A percentile compares a stretch with the other conserved stretches of the same genome.
These are phyloP conservation scores for Ips typographus DNA, from an alignment of 1,140 invertebrate genomes.

Conservation along the genomic window DNA sequence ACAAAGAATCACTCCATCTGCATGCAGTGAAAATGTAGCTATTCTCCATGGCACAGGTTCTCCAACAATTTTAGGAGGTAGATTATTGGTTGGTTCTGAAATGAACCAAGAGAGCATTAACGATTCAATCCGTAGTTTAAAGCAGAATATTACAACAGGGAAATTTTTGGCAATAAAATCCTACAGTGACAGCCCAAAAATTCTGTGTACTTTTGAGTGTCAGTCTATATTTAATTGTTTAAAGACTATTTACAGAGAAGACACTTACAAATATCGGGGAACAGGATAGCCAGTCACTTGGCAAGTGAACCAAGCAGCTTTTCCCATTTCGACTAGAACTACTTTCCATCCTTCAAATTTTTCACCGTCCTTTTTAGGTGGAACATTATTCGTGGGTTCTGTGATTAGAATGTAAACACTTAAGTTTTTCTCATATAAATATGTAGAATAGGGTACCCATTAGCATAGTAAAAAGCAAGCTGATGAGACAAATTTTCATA, in stretches of 20 bases:
- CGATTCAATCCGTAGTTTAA: too few relatives aligned
- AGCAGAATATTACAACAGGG: neutral
- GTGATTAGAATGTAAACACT: slow-evolving; percentile 12
- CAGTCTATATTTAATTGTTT: neutral
- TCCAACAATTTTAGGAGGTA: slow-evolving; percentile 56
- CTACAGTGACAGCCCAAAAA: slow-evolving; percentile 28
- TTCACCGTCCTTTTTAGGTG: slow-evolving; percentile 63
- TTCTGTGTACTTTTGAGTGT: neutral
- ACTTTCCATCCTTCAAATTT: slow-evolving; percentile 69
- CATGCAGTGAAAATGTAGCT: slow-evolving; percentile 56
- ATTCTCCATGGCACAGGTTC: slow-evolving; percentile 53
- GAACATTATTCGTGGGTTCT: slow-evolving; percentile 57
- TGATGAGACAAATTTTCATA: neutral
- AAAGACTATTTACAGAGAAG: neutral
- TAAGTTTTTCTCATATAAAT: too few relatives aligned
- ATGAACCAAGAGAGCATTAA: slow-evolving; percentile 39
- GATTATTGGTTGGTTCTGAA: slow-evolving; percentile 59
- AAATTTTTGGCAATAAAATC: slow-evolving; percentile 9
- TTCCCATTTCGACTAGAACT: slow-evolving; percentile 59
- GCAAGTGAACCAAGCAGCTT: slow-evolving; percentile 64
- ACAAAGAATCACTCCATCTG: slow-evolving; percentile 51
- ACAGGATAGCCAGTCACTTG: slow-evolving; percentile 68
- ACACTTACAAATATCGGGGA: slow-evolving; percentile 65
- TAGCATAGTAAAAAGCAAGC: neutral
- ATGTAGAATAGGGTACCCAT: neutral